A percentile compares a stretch with the other conserved stretches of the same genome.
Conservation (phyloP, 2,888 invertebrate genomes). For the Morpho helenor region DNA sequence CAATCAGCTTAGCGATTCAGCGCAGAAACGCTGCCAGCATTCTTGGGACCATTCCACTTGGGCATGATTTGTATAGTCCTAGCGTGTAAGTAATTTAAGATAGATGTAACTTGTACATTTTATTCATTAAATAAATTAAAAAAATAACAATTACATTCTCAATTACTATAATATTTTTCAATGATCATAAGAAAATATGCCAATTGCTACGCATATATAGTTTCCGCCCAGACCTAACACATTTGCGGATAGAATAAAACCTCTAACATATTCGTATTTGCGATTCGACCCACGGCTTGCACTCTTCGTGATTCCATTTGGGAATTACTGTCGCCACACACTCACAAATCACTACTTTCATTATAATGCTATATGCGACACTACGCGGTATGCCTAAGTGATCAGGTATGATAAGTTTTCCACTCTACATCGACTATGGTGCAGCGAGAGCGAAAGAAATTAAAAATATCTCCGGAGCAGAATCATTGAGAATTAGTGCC, state of each 20-base stretch:
- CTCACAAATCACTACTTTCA: constrained; percentile 75
- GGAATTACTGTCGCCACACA: constrained; percentile 72
- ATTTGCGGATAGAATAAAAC: constrained; percentile 50
- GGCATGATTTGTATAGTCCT: too few species aligned
- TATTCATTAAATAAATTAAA: too few species aligned
- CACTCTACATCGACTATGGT: not conserved
- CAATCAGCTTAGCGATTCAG: too few species aligned
- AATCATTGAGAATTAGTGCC: too few species aligned
- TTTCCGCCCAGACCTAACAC: constrained; percentile 18
- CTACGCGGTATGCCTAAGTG: constrained; percentile 8
- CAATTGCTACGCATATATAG: constrained; percentile 4
- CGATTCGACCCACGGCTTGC: constrained; percentile 70
- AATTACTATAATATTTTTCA: too few species aligned
- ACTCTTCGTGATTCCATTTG: constrained; percentile 77
- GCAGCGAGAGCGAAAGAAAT: too few species aligned
- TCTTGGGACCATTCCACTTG: too few species aligned
- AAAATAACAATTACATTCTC: too few species aligned
- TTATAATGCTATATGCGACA: constrained; percentile 36
- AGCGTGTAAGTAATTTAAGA: too few species aligned
- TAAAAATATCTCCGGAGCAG: too few species aligned
- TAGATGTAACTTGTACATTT: too few species aligned
- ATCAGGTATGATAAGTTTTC: not conserved
- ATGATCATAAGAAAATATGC: not conserved
- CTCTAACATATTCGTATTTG: constrained; percentile 68
- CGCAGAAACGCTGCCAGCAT: too few species aligned